These are phyloP conservation scores for Amorpha juglandis DNA, from an alignment of 2,888 invertebrate species.

Conservation along the genomic window DNA sequence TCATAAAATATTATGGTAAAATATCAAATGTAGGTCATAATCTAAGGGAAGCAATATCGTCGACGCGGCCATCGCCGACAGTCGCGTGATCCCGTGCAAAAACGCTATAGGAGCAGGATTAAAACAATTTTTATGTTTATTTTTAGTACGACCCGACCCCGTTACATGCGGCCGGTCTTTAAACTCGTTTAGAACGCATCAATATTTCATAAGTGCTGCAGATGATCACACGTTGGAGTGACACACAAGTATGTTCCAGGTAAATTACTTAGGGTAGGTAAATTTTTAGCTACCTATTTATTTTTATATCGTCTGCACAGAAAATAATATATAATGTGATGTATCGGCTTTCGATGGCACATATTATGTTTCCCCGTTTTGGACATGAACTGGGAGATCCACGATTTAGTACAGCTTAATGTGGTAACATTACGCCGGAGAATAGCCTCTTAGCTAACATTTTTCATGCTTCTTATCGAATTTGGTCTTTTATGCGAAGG, in stretches of 20 bases:
- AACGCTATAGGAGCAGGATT: slow-evolving; percentile 55
- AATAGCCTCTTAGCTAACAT: not conserved
- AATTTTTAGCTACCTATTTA: not conserved
- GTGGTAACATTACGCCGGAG: not conserved
- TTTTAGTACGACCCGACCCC: slow-evolving; percentile 62
- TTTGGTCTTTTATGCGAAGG: not conserved
- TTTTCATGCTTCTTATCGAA: not conserved
- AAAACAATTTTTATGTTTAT: slow-evolving; percentile 62
- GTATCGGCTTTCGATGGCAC: not conserved
- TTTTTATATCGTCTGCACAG: not conserved
- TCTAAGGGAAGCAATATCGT: slow-evolving; percentile 55
- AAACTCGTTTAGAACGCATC: slow-evolving; percentile 55
- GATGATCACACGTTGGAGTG: slow-evolving; percentile 54
- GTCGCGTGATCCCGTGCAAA: slow-evolving; percentile 52
- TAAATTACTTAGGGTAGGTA: slow-evolving; percentile 4
- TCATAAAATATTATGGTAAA: slow-evolving; percentile 45
- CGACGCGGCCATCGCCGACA: slow-evolving; percentile 44
- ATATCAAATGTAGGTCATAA: slow-evolving; percentile 56
- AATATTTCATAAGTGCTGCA: slow-evolving; percentile 54
- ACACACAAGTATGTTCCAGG: slow-evolving; percentile 22
- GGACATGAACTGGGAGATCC: not conserved
- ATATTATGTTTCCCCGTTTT: not conserved
- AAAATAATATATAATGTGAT: not conserved
- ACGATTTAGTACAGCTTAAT: slow-evolving; percentile 1
- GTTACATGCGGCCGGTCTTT: slow-evolving; percentile 57